These are phyloP conservation scores for Bucco capensis DNA, from an alignment of 2,113 vertebrate species.

Conservation along the genomic window DNA sequence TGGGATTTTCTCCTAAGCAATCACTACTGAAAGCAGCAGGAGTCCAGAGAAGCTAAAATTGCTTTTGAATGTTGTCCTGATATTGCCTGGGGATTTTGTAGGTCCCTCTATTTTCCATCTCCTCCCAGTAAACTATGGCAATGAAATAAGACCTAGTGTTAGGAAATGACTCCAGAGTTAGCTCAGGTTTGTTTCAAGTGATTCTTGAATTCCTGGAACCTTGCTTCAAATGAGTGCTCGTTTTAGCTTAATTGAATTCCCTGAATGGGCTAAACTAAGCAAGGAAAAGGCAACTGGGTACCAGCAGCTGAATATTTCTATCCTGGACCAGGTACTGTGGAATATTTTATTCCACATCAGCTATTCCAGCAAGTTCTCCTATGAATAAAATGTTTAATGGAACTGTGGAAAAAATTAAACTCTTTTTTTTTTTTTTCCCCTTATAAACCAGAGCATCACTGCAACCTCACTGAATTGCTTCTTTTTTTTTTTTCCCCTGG, in stretches of 20 bases:
- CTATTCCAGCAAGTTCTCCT: not conserved
- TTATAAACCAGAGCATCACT: not conserved
- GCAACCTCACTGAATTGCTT: not conserved
- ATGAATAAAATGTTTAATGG: not conserved
- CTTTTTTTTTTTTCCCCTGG: constrained; percentile 47
- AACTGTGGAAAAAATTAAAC: constrained; percentile 24
- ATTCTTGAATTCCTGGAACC: constrained; percentile 8
- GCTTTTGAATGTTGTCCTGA: not conserved
- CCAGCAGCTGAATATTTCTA: not conserved
- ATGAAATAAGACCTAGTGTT: not conserved
- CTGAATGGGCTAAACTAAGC: not conserved
- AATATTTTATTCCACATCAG: constrained; percentile 18
- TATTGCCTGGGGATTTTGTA: not conserved
- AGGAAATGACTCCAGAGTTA: constrained; percentile 8
- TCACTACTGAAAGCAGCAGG: not conserved
- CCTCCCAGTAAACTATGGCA: not conserved
- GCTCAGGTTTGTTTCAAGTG: not conserved
- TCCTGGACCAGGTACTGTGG: not conserved
- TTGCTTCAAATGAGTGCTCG: not conserved
- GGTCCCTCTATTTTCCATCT: not conserved
- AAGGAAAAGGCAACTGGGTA: not conserved
- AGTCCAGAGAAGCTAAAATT: not conserved
- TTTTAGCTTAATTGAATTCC: not conserved
- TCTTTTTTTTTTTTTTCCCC: not conserved
- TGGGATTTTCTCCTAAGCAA: not conserved